Base-by-base conservation (phyloP, 2,888 invertebrate species). In the Sminthurinus aureus region DNA sequence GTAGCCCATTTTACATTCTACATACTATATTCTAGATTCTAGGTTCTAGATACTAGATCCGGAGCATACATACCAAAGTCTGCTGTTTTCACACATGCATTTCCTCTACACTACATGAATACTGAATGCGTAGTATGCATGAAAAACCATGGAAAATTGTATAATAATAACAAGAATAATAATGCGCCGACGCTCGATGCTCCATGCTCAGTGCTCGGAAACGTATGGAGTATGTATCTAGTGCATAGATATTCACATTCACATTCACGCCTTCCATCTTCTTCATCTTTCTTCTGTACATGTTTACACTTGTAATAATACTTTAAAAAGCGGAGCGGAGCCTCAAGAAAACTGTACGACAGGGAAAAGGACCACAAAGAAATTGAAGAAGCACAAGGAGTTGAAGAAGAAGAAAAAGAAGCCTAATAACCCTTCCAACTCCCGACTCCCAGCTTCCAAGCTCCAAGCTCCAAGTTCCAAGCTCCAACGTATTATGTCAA, bases 351-450 rank as follows among this genome's bases (percentile, higher is more conserved):
- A 58, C 58, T 58, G 13, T 58, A 58, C 52, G 18, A 58, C 6
- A 58, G 0, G 58, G n/a, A n/a, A n/a, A n/a, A n/a, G n/a, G n/a
- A n/a, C n/a, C n/a, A 58, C 58, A 58, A 11, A 2, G 58, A 58
- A 18, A n/a, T n/a, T n/a, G n/a, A 58, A 18, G 4, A 11, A 58
- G 4, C 38, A 58, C 58, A 18, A 58, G 9, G 58, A 58, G 52
- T 11, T 11, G 52, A 58, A 58, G 58, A 58, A 58, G 58, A 58
- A 58, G 58, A 58, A 58, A 18, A 58, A 58, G 58, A 58, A 15
- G 58, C 58, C 15, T 58, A 58, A 58, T 58, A 69, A n/a, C 71
- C 71, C 71, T 71, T 71, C 24, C 38, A 38, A 38, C 38, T 38
- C 6, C 38, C 38, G 6, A 38, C 3, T 38, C 38, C 38, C 38